Evolutionary conservation across 2,888 invertebrate species (phyloP).

Genomic region (Tiliacea aurago): DNA sequence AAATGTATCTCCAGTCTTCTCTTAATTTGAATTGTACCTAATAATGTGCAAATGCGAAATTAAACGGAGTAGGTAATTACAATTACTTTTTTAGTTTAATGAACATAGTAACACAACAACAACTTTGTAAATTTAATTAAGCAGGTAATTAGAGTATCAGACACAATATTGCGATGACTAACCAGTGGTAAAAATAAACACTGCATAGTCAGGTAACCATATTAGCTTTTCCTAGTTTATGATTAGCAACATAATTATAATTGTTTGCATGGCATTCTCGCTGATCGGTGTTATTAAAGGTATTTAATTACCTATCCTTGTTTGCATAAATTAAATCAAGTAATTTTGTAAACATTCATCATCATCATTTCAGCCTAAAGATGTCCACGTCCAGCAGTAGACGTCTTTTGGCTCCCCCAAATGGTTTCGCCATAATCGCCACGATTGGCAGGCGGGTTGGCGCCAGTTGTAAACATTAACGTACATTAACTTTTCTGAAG

Average conservation of each 20-base stretch:
- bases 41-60: constrained; percentile 35
- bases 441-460: too few species aligned
- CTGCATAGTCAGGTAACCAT: background rate
- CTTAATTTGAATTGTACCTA: constrained; percentile 30
- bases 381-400: too few species aligned
- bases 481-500: too few species aligned
- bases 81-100: constrained; percentile 28
- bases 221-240: constrained; percentile 14
- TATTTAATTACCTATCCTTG: background rate
- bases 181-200: constrained; percentile 7
- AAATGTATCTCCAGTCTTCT: background rate
- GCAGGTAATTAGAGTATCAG: constrained; percentile 11
- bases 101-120: background rate
- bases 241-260: constrained; percentile 3
- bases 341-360: background rate
- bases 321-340: background rate
- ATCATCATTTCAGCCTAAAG: too few species aligned
- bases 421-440: too few species aligned
- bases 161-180: constrained; percentile 10
- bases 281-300: background rate
- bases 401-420: too few species aligned
- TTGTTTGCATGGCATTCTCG: constrained; percentile 4
- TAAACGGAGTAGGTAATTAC: constrained; percentile 16
- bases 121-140: constrained; percentile 18
- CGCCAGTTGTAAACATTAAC: background rate